Conservation (phyloP, 2,113 vertebrate species). For the Cyprinodon variegatus region DNA sequence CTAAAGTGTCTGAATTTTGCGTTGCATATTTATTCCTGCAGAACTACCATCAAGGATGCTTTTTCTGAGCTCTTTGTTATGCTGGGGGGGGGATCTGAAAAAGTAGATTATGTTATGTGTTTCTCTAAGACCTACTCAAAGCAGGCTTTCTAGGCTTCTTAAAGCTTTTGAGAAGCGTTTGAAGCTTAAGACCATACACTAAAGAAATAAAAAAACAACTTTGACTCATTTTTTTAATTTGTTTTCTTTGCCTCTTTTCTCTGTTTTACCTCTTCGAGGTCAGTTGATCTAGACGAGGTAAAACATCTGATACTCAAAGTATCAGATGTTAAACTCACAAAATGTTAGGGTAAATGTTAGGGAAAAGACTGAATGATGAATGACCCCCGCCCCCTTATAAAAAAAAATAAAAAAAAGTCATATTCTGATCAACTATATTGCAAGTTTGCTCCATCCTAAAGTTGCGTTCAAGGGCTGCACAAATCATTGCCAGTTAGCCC, state of each 20-base stretch:
- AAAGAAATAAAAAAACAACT: conserved; percentile 33
- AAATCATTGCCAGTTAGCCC: too few relatives aligned
- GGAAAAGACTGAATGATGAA: too few relatives aligned
- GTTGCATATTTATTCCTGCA: conserved; percentile 69
- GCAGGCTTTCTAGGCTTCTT: conserved; percentile 64
- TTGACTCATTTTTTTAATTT: conserved; percentile 47
- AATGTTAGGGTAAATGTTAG: too few relatives aligned
- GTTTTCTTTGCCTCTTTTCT: conserved; percentile 17
- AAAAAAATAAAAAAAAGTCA: too few relatives aligned
- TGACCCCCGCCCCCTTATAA: too few relatives aligned
- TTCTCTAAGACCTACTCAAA: conserved; percentile 63
- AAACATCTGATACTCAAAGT: too few relatives aligned
- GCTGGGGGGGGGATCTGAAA: conserved; percentile 59
- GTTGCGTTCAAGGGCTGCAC: too few relatives aligned
- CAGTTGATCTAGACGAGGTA: too few relatives aligned
- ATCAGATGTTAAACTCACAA: too few relatives aligned
- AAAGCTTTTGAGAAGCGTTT: conserved; percentile 46
- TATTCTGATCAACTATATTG: too few relatives aligned
- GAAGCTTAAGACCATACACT: conserved; percentile 52
- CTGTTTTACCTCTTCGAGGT: neutral
- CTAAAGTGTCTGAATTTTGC: conserved; percentile 56
- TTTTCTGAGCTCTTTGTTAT: conserved; percentile 62
- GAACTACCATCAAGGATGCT: conserved; percentile 75
- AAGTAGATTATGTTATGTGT: conserved; percentile 67
- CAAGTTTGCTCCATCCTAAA: too few relatives aligned